A percentile compares a stretch with the other conserved stretches of the same genome.
Evolutionary conservation across 2,797 vertebrate genomes (phyloP).

Genomic region (Labeo calbasu): DNA sequence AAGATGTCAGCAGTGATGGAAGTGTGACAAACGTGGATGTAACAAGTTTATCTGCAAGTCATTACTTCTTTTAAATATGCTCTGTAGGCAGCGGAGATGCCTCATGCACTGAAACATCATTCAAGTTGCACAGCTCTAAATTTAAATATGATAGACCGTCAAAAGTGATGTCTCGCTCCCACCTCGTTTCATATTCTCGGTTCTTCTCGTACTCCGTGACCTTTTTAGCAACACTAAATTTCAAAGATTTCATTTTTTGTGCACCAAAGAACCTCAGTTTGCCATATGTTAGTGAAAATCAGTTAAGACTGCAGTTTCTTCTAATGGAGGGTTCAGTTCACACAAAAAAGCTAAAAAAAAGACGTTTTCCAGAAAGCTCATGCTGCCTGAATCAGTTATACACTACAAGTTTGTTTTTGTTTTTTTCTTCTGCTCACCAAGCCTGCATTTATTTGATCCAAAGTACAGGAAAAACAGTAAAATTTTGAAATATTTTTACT

Average conservation of each 20-base stretch:
- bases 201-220: background rate
- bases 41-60: conserved; percentile 60
- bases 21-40: conserved; percentile 33
- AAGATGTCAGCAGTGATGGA: conserved; percentile 40
- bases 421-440: no score
- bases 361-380: background rate
- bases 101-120: conserved; percentile 14
- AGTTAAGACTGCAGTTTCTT: background rate
- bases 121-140: conserved; percentile 4
- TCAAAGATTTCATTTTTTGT: background rate
- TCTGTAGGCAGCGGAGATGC: conserved; percentile 34
- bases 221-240: conserved; percentile 5
- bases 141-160: conserved; percentile 28
- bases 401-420: no score
- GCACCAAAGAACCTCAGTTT: background rate
- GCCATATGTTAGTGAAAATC: conserved; percentile 24
- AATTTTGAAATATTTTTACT: no score
- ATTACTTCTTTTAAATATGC: conserved; percentile 60
- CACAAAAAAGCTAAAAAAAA: background rate
- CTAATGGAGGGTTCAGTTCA: background rate
- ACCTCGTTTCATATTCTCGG: conserved; percentile 18
- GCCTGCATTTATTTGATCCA: no score
- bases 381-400: background rate
- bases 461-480: no score
- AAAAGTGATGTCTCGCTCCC: background rate